phyloP scores from a whole-genome alignment of 2,888 invertebrate species.

The Lepidochrysops patricia region DNA sequence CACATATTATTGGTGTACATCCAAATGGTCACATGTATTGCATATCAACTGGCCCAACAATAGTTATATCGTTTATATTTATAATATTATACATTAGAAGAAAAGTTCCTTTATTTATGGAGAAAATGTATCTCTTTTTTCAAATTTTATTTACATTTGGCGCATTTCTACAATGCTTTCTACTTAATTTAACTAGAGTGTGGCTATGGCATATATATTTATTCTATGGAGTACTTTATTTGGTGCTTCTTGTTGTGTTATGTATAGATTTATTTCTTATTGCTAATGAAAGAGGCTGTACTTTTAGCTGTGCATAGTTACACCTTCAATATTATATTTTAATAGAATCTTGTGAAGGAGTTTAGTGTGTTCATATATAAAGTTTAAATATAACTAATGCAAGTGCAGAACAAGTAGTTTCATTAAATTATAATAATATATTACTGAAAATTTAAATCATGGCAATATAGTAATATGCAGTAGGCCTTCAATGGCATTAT shows the following conservation, averaged over 20 bases:
- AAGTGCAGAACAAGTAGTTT: too few relatives aligned
- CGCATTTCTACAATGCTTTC: conserved; percentile 62
- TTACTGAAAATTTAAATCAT: too few relatives aligned
- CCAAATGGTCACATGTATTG: conserved; percentile 67
- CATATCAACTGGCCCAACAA: conserved; percentile 60
- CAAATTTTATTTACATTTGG: conserved; percentile 68
- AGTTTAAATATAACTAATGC: not conserved
- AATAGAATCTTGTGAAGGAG: not conserved
- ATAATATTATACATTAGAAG: conserved; percentile 54
- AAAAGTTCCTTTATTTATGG: conserved; percentile 63
- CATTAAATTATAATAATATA: too few relatives aligned
- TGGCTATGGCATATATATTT: conserved; percentile 66
- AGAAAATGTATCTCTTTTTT: conserved; percentile 67
- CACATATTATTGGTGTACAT: conserved; percentile 38
- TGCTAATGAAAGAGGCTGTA: conserved; percentile 66
- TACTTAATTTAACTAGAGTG: conserved; percentile 52
- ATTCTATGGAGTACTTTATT: conserved; percentile 57
- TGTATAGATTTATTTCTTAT: conserved; percentile 59
- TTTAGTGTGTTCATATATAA: too few relatives aligned
- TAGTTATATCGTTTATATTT: conserved; percentile 58
- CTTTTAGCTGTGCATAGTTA: conserved; percentile 62
- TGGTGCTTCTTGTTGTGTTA: conserved; percentile 50
- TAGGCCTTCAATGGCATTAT: not conserved
- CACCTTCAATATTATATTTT: not conserved
- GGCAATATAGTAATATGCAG: too few relatives aligned